A percentile compares a stretch with the other conserved stretches of the same genome.
Evolutionary conservation across 1,140 invertebrate species (phyloP).

Genomic region (Drosophila malerkotliana): DNA sequence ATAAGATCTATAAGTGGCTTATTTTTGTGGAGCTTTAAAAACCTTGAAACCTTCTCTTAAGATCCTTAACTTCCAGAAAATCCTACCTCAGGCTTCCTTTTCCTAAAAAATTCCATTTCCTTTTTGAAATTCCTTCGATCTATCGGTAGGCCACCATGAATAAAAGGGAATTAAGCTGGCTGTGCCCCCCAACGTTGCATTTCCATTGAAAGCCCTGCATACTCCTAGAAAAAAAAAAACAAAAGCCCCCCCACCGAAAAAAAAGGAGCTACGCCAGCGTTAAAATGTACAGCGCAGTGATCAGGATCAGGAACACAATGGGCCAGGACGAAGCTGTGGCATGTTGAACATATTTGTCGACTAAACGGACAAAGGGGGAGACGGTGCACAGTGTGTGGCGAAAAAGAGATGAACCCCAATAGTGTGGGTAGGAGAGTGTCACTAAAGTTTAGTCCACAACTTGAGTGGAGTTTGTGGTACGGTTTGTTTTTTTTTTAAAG

Average conservation of each 20-base stretch:
- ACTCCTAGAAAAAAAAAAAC: slow-evolving; percentile 23
- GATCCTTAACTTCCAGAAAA: neutral
- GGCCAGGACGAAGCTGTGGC: slow-evolving; percentile 61
- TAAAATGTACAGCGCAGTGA: slow-evolving; percentile 78
- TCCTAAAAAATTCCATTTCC: neutral
- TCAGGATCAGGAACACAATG: slow-evolving; percentile 78
- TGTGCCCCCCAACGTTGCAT: slow-evolving; percentile 13
- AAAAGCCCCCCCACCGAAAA: slow-evolving; percentile 13
- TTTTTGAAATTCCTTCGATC: slow-evolving; percentile 16
- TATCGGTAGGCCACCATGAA: slow-evolving; percentile 15
- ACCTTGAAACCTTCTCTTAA: neutral
- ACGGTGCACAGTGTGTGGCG: neutral
- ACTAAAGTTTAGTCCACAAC: slow-evolving; percentile 71
- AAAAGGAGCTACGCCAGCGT: slow-evolving; percentile 56
- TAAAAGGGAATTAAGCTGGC: slow-evolving; percentile 30
- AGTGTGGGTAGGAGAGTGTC: slow-evolving; percentile 40
- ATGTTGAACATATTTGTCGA: slow-evolving; percentile 81
- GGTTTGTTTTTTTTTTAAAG: slow-evolving; percentile 12
- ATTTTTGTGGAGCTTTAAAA: neutral
- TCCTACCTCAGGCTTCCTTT: neutral
- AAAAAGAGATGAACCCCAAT: neutral
- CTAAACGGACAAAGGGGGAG: slow-evolving; percentile 32
- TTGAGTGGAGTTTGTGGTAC: slow-evolving; percentile 61
- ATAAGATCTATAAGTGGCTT: no score
- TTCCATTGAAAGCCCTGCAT: slow-evolving; percentile 25